Conservation (phyloP, 2,888 invertebrate species). For the Chrysopilus asiliformis region DNA sequence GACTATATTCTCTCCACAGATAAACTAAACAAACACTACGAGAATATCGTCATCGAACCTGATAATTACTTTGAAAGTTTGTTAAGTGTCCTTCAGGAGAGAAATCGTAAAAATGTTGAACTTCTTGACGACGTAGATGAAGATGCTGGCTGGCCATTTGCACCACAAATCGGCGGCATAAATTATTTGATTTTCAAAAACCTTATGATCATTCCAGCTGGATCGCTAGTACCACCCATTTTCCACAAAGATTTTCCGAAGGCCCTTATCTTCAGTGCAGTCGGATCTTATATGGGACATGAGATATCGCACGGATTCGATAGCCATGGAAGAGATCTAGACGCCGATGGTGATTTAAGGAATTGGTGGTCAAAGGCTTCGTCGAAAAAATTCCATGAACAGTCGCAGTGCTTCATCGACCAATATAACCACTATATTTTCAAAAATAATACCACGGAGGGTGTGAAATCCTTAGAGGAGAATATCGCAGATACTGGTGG, state of each 20-base stretch:
- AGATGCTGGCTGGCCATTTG: slow-evolving; percentile 81
- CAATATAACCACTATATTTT: no score
- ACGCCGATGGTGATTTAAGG: slow-evolving; percentile 78
- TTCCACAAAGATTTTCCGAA: slow-evolving; percentile 75
- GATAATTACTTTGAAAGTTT: slow-evolving; percentile 73
- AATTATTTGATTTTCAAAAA: slow-evolving; percentile 92
- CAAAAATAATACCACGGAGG: no score
- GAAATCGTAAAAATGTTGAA: slow-evolving; percentile 64
- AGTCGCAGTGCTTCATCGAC: slow-evolving; percentile 68
- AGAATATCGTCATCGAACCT: slow-evolving; percentile 59
- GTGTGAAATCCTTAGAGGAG: no score
- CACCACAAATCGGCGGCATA: slow-evolving; percentile 86
- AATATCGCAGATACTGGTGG: no score
- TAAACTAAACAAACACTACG: slow-evolving; percentile 64
- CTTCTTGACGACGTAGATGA: no score
- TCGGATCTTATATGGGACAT: slow-evolving; percentile 83
- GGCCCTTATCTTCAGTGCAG: slow-evolving; percentile 73
- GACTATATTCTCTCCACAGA: slow-evolving; percentile 66
- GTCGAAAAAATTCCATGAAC: slow-evolving; percentile 57
- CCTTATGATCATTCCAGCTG: slow-evolving; percentile 92
- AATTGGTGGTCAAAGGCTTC: slow-evolving; percentile 70
- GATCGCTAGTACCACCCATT: slow-evolving; percentile 88
- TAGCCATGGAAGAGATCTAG: slow-evolving; percentile 82
- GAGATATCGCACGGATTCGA: slow-evolving; percentile 88
- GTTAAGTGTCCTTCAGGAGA: slow-evolving; percentile 54